Evolutionary conservation across 2,888 invertebrate genomes (phyloP), one percentile per base, ranked within the genome.

Genomic region (Meteorus colon): DNA sequence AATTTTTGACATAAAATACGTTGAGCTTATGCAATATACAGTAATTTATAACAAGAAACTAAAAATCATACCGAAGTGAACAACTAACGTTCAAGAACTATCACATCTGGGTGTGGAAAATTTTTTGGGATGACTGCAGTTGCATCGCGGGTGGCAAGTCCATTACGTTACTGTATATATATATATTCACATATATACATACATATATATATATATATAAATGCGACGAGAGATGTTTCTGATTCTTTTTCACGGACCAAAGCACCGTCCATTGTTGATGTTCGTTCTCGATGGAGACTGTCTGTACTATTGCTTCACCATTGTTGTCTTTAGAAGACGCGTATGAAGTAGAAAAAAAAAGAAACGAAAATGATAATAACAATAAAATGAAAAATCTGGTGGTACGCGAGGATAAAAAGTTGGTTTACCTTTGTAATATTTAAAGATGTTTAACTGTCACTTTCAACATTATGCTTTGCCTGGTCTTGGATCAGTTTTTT

Each of bases 101-200:
- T 66, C 34, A 29, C 34, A 69, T 67, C 62, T 34, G 60, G 74
- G 55, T 63, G 65, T 51, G 45, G 45, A 4, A 16, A 65, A 77
- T 48, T 76, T 75, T 78, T 75, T 75, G 75, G 2, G 34, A 60
- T 71, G 60, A 83, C 82, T 81, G 80, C 80, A 78, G 81, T 80
- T 80, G 75, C 83, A 70, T 83, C 81, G 82, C 83, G 85, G 84
- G 85, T 85, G 86, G 85, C 74, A 81, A 77, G 74, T 71, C n/a
- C 59, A 48, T 41, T 41, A 72, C 67, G 16, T 71, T 41, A 67
- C 41, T 34, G 37, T 31, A 59, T 31, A 71, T 63, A 51, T 31
- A 29, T 69, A 29, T 29, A 66, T 34, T 48, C 72, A 37, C 34
- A 51, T 29, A 55, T 31, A 73, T 62, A 51, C 24, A 31, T 69